Evolutionary conservation across 2,113 vertebrate genomes (phyloP), one percentile per base, ranked within the genome.

Genomic region (Platysteira castanea): DNA sequence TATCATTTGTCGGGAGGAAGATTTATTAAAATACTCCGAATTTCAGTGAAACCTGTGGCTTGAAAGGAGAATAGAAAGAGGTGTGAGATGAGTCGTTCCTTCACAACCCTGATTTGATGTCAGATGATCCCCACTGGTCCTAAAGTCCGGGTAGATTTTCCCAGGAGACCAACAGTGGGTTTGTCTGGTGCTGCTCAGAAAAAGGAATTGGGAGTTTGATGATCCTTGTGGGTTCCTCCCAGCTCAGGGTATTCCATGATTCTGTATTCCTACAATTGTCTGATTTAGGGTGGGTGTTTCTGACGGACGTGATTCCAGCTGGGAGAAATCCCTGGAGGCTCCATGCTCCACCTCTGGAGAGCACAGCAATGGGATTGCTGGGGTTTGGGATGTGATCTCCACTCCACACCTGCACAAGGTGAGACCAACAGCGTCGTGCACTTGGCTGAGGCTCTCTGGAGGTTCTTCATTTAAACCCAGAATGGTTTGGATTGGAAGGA

Each of bases 281-380:
- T 87, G 35, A 35, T 71, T 52, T 18, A 26, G 15, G 22, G 6
- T 5, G 9, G 1, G 0, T 46, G 15, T 52, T 92, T 75, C 39
- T 52, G 2, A 33, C 17, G 3, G 75, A 24, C 0, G 0, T 5
- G 9, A 60, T 69, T 61, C 53, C 17, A 49, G 24, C 17, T 39
- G 39, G 28, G n/a, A 67, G 65, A 78, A 65, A 46, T 15, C 56
- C 1, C 65, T 30, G 14, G 22, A 77, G 16, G 20, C 1, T 82
- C 28, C 21, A 53, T 59, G 31, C 5, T 74, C 27, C n/a, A 13
- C 1, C 24, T 64, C 47, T 60, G 53, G 33, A 84, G 64, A 81
- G 10, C 5, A 69, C 53, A 10, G 13, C 28, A 46, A 19, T 4
- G 26, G 26, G n/a, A 33, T 49, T 23, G 49, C 3, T 41, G 61